phyloP scores from a whole-genome alignment of 1,140 invertebrate species.

The Cataglyphis hispanica region DNA sequence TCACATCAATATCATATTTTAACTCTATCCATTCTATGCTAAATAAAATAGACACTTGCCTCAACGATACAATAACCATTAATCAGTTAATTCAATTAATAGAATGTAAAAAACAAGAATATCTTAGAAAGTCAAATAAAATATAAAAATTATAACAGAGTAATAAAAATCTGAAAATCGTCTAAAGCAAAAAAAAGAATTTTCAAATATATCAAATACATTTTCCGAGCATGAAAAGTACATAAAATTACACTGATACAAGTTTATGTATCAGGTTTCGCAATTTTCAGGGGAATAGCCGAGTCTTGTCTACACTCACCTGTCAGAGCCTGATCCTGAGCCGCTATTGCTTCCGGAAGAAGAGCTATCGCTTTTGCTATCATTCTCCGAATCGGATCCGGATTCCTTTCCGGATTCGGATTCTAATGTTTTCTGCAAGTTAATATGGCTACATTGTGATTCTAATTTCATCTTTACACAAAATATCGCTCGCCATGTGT shows the following conservation, averaged over 20 bases:
- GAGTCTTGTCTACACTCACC: conserved; percentile 82
- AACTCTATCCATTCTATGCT: not conserved
- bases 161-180: not conserved
- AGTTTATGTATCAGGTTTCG: conserved; percentile 50
- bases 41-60: not conserved
- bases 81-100: not conserved
- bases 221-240: not conserved
- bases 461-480: conserved; percentile 11
- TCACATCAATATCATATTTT: not conserved
- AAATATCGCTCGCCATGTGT: conserved; percentile 62
- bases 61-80: not conserved
- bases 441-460: conserved; percentile 65
- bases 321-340: conserved; percentile 88
- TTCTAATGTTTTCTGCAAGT: conserved; percentile 88
- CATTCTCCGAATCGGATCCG: conserved; percentile 89
- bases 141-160: not conserved
- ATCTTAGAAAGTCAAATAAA: conserved; percentile 43
- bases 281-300: conserved; percentile 48
- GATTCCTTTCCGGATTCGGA: conserved; percentile 89
- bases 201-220: conserved; percentile 5
- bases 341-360: conserved; percentile 87
- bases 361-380: conserved; percentile 88
- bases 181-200: not conserved
- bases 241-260: not conserved
- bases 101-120: conserved; percentile 1